phyloP scores from a whole-genome alignment of 2,888 invertebrate species.

The Crioceris asparagi region DNA sequence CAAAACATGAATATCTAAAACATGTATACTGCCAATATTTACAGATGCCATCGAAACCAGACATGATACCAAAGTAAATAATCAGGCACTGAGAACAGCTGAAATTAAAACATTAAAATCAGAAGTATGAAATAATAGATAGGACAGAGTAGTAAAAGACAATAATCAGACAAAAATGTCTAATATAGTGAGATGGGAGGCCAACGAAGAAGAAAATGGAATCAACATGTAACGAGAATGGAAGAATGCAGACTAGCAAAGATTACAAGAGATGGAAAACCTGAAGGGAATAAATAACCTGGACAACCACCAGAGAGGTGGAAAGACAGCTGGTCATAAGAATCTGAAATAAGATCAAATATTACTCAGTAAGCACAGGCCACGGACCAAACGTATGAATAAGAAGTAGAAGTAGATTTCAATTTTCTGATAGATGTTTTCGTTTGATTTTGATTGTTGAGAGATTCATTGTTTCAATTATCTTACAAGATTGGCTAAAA shows the following conservation, averaged over 20 bases:
- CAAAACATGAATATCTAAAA: neutral
- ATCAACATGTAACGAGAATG: no score
- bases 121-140: neutral
- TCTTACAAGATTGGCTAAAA: no score
- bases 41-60: neutral
- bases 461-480: no score
- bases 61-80: neutral
- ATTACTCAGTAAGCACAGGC: neutral
- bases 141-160: neutral
- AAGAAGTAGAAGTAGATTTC: neutral
- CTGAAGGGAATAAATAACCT: no score
- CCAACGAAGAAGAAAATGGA: no score
- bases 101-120: neutral
- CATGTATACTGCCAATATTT: neutral
- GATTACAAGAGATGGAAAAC: no score
- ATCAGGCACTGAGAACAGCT: neutral
- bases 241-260: no score
- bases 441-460: no score
- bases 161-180: no score
- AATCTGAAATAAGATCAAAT: neutral
- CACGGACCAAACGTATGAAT: neutral
- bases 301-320: neutral
- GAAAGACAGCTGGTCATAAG: neutral
- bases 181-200: no score
- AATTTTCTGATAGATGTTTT: no score